Base-by-base conservation (phyloP, 35 echinoderm and acorn worm species). In the Patiria miniata region DNA sequence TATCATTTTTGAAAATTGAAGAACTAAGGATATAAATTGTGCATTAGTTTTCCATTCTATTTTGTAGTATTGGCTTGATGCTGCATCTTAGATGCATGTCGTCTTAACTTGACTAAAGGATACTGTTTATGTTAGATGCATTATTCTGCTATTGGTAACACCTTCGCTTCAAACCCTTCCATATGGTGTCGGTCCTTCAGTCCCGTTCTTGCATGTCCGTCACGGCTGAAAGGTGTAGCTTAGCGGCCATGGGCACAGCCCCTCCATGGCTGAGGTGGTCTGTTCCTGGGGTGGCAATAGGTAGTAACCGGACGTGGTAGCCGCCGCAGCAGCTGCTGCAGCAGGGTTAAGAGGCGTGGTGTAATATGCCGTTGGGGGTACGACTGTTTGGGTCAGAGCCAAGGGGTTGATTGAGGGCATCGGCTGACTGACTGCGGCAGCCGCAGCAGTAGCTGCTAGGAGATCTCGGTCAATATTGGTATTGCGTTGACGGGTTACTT, bases 391-490 rank as follows among this genome's bases (percentile, higher is more conserved):
- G 3, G 65, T 73, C 7, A 73, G 65, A 18, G 65, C 21, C 65
- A 73, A 32, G 26, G 65, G 65, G 65, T 73, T 73, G 65, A 73
- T 2, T 1, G 65, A 73, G 5, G 65, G 21, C 65, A 73, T 18
- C 14, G 65, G 65, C 34, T 73, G 65, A 14, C 26, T 73, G 26
- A 73, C 65, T 2, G 65, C 65, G 2, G 65, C 65, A 23, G 65
- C 65, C 23, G 65, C 65, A 32, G 65, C 65, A 14, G 65, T 73
- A 23, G 65, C 65, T 10, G 65, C 65, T 9, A 73, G 65, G 14
- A 73, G 65, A 73, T 73, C 65, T 73, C 65, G 65, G 65, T 73
- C 65, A 73, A 73, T 73, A 73, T 73, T 73, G 34, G 65, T 73
- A 73, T 73, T 73, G 65, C 65, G 65, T 73, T 73, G 65, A 36